A percentile compares a stretch with the other conserved stretches of the same genome.
phyloP scores from a whole-genome alignment of 2,797 vertebrate genomes.

The Avahi laniger region DNA sequence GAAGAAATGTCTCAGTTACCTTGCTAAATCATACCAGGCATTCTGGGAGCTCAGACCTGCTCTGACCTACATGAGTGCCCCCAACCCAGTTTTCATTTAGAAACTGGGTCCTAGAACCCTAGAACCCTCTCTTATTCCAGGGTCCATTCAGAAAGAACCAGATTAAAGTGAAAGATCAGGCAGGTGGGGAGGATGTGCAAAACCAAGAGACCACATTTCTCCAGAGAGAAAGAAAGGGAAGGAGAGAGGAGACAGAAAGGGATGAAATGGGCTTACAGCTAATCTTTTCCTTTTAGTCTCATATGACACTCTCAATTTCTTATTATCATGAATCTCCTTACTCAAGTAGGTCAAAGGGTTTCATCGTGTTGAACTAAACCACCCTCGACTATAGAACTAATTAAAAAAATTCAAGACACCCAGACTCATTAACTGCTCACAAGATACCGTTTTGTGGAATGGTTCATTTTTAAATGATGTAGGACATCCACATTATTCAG shows the following conservation, averaged over 20 bases:
- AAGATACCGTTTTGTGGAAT: background rate
- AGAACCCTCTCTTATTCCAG: background rate
- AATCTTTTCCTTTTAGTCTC: no score
- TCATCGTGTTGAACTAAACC: constrained; percentile 15
- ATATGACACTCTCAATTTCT: background rate
- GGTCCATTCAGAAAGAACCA: background rate
- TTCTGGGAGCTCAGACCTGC: background rate
- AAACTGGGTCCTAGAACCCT: background rate
- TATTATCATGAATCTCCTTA: background rate
- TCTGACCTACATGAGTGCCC: background rate
- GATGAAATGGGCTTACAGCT: background rate
- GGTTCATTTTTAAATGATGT: background rate
- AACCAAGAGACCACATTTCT: background rate
- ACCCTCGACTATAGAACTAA: background rate
- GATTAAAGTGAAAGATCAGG: background rate
- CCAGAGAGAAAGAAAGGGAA: background rate
- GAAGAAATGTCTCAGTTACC: background rate
- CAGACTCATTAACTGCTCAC: background rate
- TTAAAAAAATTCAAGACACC: constrained; percentile 16
- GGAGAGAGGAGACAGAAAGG: background rate
- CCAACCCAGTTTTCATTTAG: background rate
- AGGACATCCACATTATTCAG: background rate
- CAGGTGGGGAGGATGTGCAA: background rate
- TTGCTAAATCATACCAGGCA: background rate
- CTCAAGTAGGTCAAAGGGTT: background rate